Evolutionary conservation across 1,140 invertebrate species (phyloP), one percentile per base, ranked within the genome.

Genomic region (Megathymus violae): DNA sequence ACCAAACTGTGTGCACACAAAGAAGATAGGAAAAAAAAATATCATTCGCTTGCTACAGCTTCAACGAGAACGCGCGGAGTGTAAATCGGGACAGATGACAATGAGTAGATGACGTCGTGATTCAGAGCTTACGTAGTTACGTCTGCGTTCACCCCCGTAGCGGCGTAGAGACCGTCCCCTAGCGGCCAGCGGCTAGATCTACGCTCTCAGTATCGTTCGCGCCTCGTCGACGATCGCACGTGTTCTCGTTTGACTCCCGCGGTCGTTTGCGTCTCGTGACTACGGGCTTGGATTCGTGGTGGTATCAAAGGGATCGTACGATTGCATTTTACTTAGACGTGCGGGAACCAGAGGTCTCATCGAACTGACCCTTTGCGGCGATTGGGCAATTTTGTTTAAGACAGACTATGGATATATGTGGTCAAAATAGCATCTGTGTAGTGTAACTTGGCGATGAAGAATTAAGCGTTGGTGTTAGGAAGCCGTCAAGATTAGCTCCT

Each of bases 401-500:
- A 50, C 52, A 48, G 68, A 71, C 65, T 71, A 80, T 74, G 78
- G 67, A 71, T 62, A 59, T 69, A 34, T 16, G 56, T 54, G 71
- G 69, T 60, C 34, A 40, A 40, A 68, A 43, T 43, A 63, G 40
- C 48, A 64, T 44, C 59, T 68, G 80, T 80, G 74, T 63, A 75
- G 73, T 85, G 77, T 66, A 63, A 67, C 70, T 69, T 61, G 75
- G 81, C 80, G 82, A 82, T 85, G 78, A 73, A 43, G 75, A 66
- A 46, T 76, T 77, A 62, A 48, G 16, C 64, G 44, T 16, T 31
- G 41, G 56, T 71, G 60, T 40, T 48, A 16, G 43, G 62, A 69
- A 76, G 66, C 58, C 75, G 70, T 65, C 86, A 89, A 87, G 72
- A 91, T 91, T 88, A 88, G 78, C 76, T 76, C 82, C 47, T 91